Percentiles rank a stretch among this genome's conserved stretches.
Evolutionary conservation across 1,140 invertebrate species (phyloP).

Genomic region (Sesamia nonagrioides): DNA sequence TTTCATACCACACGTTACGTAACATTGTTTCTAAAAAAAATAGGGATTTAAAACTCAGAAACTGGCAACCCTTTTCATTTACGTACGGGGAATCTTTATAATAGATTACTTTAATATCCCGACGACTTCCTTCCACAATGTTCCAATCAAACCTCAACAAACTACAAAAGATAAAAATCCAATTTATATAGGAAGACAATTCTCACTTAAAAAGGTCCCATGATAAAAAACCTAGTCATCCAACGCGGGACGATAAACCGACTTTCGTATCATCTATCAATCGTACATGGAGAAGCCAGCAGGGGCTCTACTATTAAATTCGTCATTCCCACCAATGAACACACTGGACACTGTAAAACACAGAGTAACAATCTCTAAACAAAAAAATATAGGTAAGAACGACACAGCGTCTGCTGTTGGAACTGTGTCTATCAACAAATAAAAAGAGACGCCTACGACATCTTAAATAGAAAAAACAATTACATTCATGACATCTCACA

Average conservation of each 20-base stretch:
- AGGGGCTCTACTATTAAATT: conserved; percentile 72
- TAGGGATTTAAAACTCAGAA: too few relatives aligned
- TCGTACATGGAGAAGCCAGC: conserved; percentile 73
- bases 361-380: neutral
- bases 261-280: conserved; percentile 78
- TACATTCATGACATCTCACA: conserved; percentile 66
- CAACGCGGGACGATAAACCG: conserved; percentile 63
- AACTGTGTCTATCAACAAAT: conserved; percentile 52
- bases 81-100: too few relatives aligned
- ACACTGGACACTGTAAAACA: conserved; percentile 52
- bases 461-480: conserved; percentile 69
- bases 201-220: conserved; percentile 71
- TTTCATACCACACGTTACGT: too few relatives aligned
- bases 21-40: too few relatives aligned
- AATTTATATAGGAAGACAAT: conserved; percentile 69
- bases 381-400: neutral
- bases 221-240: conserved; percentile 63
- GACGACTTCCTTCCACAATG: conserved; percentile 25
- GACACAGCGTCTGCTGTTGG: conserved; percentile 46
- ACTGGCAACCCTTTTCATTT: too few relatives aligned
- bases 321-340: conserved; percentile 52
- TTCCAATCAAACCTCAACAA: conserved; percentile 51
- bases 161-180: conserved; percentile 60
- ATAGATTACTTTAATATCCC: conserved; percentile 25
- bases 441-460: conserved; percentile 65